Conservation (phyloP, 2,113 vertebrate species). For the Pseudolaguvia tuberculata region DNA sequence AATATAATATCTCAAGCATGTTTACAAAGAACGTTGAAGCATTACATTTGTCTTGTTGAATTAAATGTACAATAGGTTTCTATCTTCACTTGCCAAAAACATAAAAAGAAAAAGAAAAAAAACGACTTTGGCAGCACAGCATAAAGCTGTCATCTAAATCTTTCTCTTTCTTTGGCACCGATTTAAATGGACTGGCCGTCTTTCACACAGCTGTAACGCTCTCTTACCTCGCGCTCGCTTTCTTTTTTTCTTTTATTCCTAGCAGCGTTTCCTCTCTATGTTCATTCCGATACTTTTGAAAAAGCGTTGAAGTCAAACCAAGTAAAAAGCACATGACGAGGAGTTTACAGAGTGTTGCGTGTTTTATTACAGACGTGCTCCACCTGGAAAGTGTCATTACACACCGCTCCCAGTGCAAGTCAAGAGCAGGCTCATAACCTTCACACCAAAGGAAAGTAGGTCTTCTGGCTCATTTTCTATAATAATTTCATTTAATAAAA, state of each 20-base stretch:
- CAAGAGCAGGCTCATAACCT: conserved; percentile 73
- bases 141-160: conserved; percentile 44
- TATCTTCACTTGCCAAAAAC: neutral
- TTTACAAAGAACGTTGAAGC: neutral
- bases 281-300: neutral
- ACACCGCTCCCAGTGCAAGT: conserved; percentile 76
- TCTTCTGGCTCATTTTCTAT: conserved; percentile 45
- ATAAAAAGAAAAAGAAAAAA: conserved; percentile 23
- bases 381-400: conserved; percentile 80
- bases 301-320: neutral
- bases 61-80: neutral
- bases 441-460: conserved; percentile 88
- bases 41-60: neutral
- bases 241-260: neutral
- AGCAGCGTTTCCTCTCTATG: neutral
- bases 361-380: conserved; percentile 77
- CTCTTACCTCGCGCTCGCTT: neutral
- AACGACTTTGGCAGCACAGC: conserved; percentile 40
- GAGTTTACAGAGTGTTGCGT: neutral
- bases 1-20: neutral
- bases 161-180: conserved; percentile 25
- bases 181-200: conserved; percentile 6
- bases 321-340: neutral
- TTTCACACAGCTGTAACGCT: conserved; percentile 1
- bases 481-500: too few relatives aligned